Evolutionary conservation across 2,113 vertebrate species (phyloP), one percentile per base, ranked within the genome.

Genomic region (Gila orcuttii): DNA sequence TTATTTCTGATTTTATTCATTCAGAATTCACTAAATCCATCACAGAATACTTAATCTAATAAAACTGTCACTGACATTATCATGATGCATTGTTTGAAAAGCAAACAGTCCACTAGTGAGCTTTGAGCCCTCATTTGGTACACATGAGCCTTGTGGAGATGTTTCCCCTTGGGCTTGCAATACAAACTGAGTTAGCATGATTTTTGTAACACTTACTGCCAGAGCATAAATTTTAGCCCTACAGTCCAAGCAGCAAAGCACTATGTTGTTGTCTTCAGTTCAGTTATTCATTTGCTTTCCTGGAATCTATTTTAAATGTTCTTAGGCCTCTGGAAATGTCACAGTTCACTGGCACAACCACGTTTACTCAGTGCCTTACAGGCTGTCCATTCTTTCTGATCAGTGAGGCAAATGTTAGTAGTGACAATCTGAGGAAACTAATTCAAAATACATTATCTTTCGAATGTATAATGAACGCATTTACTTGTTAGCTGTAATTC

Each of bases 141-240:
- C 62, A 79, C 31, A 77, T 33, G 52, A 47, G 42, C 8, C 47
- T 28, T 31, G 13, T 25, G 23, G 4, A 21, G 74, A 71, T 36
- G 11, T 12, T 62, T 28, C 45, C 80, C 21, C 31, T 42, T 50
- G 62, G 73, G 33, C 52, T 68, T 64, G 62, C 69, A 62, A 79
- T 82, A 73, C 79, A 86, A 82, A 73, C 60, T 28, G 15, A 73
- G 64, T 84, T 82, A 84, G 79, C 25, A 68, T 82, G 71, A 85
- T 82, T 66, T 84, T 52, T 85, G 69, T 69, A 82, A 86, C 33
- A 19, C 17, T 85, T 73, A 15, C 55, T 52, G 52, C 62, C 57
- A 84, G 64, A 55, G 25, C 71, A 82, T 88, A 76, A 2, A 75
- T 87, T 87, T 75, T 33, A 69, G 83, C 33, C 25, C 47, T 57